Base-by-base conservation (phyloP, 2,113 vertebrate species). In the Nannospalax galili region DNA sequence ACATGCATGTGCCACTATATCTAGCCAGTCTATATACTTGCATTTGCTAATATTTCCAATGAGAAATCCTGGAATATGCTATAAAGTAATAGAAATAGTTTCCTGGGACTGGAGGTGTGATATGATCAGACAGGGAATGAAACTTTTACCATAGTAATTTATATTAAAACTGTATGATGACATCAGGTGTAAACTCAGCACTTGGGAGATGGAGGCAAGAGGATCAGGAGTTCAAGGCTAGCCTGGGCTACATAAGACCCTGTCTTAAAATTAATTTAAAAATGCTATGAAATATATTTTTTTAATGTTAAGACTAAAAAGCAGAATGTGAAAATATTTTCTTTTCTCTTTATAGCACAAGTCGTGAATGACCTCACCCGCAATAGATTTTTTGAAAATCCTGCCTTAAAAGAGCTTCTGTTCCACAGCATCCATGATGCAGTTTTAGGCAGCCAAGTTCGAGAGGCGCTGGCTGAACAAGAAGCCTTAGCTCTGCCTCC, bases 361-460 rank as follows among this genome's bases (percentile, higher is more conserved):
- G 98, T 99, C 0, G 40, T 99, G 95, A 97, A 95, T 65, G 98
- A 99, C 88, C 98, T 99, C 97, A 98, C 98, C 65, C 97, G 91
- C 56, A 97, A 99, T 88, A 95, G 98, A 78, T 99, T 99, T 96
- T 99, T 99, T 98, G 98, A 98, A 3, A 97, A 96, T 4, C 91
- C 96, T 1, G 72, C 98, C 92, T 98, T 98, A 7, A 97, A 97
- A 90, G 98, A 98, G 87, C 97, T 99, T 94, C 86, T 99, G 81
- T 99, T 99, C 91, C 99, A 99, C 73, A 99, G 99, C 5, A 84
- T 99, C 80, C 99, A 99, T 0, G 99, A 99, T 0, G 99, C 99
- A 0, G 99, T 99, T 37, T 98, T 99, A 58, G 97, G 98, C 95
- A 99, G 99, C 95, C 98, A 94, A 80, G 40, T 62, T 86, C 92